phyloP scores from a whole-genome alignment of 2,113 vertebrate genomes.

The Melanocharis versteri region DNA sequence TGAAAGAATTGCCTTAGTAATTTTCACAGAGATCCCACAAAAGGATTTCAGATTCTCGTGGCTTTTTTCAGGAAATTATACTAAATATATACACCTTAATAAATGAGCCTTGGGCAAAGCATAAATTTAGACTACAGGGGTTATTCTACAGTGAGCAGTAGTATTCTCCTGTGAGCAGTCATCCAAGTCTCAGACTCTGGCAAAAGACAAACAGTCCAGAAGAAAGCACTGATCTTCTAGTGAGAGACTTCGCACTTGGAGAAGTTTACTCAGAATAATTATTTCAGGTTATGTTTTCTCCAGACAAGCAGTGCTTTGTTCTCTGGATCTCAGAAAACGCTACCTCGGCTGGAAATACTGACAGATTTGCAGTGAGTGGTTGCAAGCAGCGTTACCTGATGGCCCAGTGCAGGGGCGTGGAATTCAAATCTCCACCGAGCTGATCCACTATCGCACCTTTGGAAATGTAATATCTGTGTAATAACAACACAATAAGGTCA shows the following conservation, averaged over 20 bases:
- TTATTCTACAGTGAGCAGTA: not conserved
- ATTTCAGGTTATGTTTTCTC: not conserved
- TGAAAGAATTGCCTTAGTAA: not conserved
- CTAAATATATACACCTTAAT: not conserved
- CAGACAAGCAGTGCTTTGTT: not conserved
- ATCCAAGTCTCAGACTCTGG: not conserved
- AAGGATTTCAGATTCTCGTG: not conserved
- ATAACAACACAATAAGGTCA: not conserved
- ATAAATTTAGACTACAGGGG: not conserved
- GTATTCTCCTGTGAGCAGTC: not conserved
- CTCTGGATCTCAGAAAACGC: not conserved
- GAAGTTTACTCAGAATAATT: not conserved
- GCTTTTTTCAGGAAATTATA: not conserved
- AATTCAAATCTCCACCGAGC: constrained; percentile 93
- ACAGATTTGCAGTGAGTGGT: not conserved
- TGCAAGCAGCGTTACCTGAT: constrained; percentile 80
- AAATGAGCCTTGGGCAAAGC: not conserved
- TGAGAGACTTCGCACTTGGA: accelerated
- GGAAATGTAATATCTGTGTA: constrained; percentile 88
- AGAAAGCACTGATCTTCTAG: not conserved
- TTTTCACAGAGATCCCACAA: not conserved
- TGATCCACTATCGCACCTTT: constrained; percentile 94
- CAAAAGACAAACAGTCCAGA: not conserved
- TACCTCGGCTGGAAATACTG: not conserved
- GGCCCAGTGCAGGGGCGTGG: constrained; percentile 96